These are phyloP conservation scores for Helicorthomorpha holstii DNA, from an alignment of 1,140 invertebrate species.

Conservation along the genomic window DNA sequence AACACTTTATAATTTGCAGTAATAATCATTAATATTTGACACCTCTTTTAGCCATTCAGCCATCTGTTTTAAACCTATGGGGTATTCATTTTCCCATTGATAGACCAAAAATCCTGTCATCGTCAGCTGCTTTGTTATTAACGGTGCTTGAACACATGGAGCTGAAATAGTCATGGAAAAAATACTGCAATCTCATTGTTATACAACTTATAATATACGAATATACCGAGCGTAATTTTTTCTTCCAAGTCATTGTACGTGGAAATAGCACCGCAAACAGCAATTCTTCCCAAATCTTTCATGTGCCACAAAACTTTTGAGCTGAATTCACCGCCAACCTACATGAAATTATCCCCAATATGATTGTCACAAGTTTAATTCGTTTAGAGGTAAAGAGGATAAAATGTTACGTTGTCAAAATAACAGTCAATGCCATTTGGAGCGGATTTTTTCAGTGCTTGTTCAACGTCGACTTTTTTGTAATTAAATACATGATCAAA, in stretches of 20 bases:
- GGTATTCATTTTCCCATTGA: slow-evolving; percentile 30
- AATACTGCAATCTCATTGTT: neutral
- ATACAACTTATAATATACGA: neutral
- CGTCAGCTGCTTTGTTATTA: slow-evolving; percentile 29
- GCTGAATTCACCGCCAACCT: slow-evolving; percentile 49
- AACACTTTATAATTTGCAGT: too few species aligned
- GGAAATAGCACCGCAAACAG: slow-evolving; percentile 45
- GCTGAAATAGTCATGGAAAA: neutral
- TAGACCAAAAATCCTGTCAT: slow-evolving; percentile 40
- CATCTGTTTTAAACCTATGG: slow-evolving; percentile 37
- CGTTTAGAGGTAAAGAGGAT: neutral
- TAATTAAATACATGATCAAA: slow-evolving; percentile 55
- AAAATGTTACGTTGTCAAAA: slow-evolving; percentile 45
- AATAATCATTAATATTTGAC: neutral
- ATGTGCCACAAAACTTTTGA: slow-evolving; percentile 38
- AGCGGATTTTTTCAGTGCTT: slow-evolving; percentile 39
- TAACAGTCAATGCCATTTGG: slow-evolving; percentile 50
- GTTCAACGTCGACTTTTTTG: slow-evolving; percentile 36
- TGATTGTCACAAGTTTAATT: neutral
- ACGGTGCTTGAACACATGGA: neutral
- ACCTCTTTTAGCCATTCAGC: slow-evolving; percentile 39
- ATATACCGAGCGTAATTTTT: neutral
- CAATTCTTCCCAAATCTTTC: slow-evolving; percentile 38
- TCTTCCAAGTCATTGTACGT: slow-evolving; percentile 31
- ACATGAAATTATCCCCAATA: neutral